Evolutionary conservation across 1,140 invertebrate species (phyloP).

Genomic region (Anadara kagoshimensis): DNA sequence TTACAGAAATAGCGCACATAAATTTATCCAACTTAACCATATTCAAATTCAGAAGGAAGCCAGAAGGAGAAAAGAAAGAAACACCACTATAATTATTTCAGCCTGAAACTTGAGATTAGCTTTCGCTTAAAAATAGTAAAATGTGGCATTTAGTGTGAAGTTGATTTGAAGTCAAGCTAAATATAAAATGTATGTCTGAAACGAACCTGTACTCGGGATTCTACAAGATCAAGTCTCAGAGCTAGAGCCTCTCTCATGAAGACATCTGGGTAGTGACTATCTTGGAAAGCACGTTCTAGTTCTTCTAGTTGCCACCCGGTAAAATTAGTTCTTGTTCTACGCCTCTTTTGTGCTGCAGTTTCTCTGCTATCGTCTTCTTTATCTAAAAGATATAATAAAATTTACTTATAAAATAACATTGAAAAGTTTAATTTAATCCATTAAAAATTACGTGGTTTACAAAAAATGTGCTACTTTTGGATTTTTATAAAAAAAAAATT

Average conservation of each 20-base stretch:
- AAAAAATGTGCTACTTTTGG: too few species aligned
- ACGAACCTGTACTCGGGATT: constrained; percentile 91
- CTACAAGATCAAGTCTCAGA: constrained; percentile 95
- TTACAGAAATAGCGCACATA: too few species aligned
- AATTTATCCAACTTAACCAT: too few species aligned
- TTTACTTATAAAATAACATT: too few species aligned
- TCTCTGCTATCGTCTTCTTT: constrained; percentile 53
- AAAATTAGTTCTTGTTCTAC: constrained; percentile 97
- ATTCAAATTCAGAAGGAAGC: too few species aligned
- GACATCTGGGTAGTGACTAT: constrained; percentile 96
- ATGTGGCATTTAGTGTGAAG: neutral
- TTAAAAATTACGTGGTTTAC: too few species aligned
- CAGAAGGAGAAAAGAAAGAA: too few species aligned
- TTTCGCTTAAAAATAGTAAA: neutral
- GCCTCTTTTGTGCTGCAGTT: constrained; percentile 76
- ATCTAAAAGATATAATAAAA: constrained; percentile 17
- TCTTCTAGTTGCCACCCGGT: constrained; percentile 99
- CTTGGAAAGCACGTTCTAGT: constrained; percentile 95
- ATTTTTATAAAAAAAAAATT: too few species aligned
- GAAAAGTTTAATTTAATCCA: too few species aligned
- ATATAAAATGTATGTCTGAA: neutral
- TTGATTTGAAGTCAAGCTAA: too few species aligned
- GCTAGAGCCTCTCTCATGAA: constrained; percentile 98
- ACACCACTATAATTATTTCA: neutral
- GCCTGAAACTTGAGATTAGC: neutral